A percentile compares a stretch with the other conserved stretches of the same genome.
Evolutionary conservation across 2,113 vertebrate genomes (phyloP).

Genomic region (Protobothrops flavoviridis): DNA sequence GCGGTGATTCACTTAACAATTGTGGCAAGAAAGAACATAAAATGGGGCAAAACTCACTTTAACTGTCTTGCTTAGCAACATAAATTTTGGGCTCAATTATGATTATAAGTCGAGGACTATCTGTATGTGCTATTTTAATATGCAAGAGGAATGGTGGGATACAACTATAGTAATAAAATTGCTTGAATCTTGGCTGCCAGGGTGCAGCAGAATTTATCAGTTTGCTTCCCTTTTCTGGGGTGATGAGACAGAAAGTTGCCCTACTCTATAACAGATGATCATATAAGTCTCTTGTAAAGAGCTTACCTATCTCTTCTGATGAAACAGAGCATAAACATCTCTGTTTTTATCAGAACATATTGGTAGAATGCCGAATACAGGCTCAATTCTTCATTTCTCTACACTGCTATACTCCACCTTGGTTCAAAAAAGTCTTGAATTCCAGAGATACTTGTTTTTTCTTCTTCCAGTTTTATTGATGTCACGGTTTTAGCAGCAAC

Average conservation of each 20-base stretch:
- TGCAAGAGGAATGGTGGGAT: background rate
- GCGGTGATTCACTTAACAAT: background rate
- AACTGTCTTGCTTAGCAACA: background rate
- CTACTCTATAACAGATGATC: background rate
- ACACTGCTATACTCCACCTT: background rate
- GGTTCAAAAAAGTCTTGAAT: background rate
- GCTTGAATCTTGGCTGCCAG: background rate
- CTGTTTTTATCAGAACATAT: background rate
- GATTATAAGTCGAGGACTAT: background rate
- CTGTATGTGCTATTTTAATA: background rate
- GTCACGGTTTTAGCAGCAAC: constrained; percentile 30
- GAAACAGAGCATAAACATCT: background rate
- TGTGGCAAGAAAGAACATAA: background rate
- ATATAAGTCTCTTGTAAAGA: background rate
- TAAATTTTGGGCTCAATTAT: background rate
- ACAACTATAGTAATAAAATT: background rate
- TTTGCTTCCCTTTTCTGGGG: background rate
- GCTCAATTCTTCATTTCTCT: background rate
- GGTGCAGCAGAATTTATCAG: background rate
- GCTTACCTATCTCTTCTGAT: background rate
- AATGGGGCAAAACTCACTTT: background rate
- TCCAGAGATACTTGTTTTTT: background rate
- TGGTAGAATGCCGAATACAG: background rate
- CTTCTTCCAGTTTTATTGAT: constrained; percentile 30
- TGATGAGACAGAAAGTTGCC: background rate